These are phyloP conservation scores for Amblyjoppa proteus DNA, from an alignment of 2,888 invertebrate genomes.

Conservation along the genomic window DNA sequence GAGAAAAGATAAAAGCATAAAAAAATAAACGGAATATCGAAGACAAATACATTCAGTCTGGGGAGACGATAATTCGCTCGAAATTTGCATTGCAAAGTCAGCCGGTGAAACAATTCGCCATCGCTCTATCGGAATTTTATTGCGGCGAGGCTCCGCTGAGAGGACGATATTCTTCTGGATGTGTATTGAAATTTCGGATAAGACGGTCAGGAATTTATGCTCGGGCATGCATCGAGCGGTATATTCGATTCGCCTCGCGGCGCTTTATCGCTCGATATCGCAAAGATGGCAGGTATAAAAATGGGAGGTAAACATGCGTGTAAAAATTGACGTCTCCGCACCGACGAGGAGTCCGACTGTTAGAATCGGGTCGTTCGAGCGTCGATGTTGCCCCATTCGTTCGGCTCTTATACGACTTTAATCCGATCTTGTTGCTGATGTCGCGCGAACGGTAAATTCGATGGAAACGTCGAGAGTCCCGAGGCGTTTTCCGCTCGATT, in stretches of 20 bases:
- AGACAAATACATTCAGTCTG: constrained; percentile 43
- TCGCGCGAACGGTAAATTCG: constrained; percentile 17
- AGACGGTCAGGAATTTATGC: background rate
- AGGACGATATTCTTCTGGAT: constrained; percentile 2
- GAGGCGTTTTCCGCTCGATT: constrained; percentile 17
- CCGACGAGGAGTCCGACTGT: background rate
- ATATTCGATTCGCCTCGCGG: background rate
- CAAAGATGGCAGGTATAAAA: background rate
- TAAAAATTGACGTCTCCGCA: background rate
- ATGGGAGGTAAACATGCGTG: background rate
- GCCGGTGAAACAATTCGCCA: constrained; percentile 18
- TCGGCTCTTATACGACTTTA: background rate
- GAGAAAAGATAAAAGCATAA: background rate
- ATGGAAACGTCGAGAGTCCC: constrained; percentile 7
- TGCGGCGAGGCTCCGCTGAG: background rate
- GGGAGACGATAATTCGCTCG: constrained; percentile 56
- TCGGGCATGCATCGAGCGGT: background rate
- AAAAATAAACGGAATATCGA: background rate
- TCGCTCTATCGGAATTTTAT: background rate
- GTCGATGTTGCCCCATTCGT: background rate
- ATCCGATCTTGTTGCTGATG: background rate
- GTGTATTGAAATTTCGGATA: background rate
- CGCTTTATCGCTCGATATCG: background rate
- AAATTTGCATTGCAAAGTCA: constrained; percentile 54
- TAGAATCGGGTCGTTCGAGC: background rate